A percentile compares a stretch with the other conserved stretches of the same genome.
These are phyloP conservation scores for Radopholus similis DNA, from an alignment of 1,140 invertebrate species.

Conservation along the genomic window DNA sequence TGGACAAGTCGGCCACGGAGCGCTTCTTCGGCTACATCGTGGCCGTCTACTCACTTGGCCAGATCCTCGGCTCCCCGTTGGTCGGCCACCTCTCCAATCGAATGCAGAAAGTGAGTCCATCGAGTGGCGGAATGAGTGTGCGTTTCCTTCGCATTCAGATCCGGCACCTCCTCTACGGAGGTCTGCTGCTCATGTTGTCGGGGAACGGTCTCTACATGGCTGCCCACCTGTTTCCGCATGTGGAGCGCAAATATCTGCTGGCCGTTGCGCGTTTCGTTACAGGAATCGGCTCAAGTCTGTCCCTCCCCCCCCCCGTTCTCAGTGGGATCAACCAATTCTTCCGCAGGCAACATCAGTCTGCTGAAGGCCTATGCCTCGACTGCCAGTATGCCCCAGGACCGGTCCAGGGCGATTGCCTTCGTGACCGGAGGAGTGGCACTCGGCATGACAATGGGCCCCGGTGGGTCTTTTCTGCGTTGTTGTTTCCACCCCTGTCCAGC, in stretches of 20 bases:
- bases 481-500: constrained; percentile 6
- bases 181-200: constrained; percentile 39
- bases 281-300: constrained; percentile 39
- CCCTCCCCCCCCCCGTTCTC: no score
- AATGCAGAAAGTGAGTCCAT: constrained; percentile 17
- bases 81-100: constrained; percentile 29
- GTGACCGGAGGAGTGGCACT: constrained; percentile 31
- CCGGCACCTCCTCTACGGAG: constrained; percentile 25
- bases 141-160: constrained; percentile 3
- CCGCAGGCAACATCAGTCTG: constrained; percentile 19
- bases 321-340: no score
- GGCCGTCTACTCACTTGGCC: constrained; percentile 38
- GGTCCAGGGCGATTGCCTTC: constrained; percentile 35
- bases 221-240: constrained; percentile 19
- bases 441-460: constrained; percentile 29
- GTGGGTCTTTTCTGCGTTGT: background rate
- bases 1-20: constrained; percentile 37
- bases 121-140: no score
- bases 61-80: constrained; percentile 39
- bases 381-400: constrained; percentile 22
- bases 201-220: constrained; percentile 45
- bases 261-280: constrained; percentile 37
- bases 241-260: constrained; percentile 22
- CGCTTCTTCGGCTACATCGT: constrained; percentile 40
- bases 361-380: constrained; percentile 40